Evolutionary conservation across 2,888 invertebrate genomes (phyloP).

Genomic region (Pycnomerus fuliginosus): DNA sequence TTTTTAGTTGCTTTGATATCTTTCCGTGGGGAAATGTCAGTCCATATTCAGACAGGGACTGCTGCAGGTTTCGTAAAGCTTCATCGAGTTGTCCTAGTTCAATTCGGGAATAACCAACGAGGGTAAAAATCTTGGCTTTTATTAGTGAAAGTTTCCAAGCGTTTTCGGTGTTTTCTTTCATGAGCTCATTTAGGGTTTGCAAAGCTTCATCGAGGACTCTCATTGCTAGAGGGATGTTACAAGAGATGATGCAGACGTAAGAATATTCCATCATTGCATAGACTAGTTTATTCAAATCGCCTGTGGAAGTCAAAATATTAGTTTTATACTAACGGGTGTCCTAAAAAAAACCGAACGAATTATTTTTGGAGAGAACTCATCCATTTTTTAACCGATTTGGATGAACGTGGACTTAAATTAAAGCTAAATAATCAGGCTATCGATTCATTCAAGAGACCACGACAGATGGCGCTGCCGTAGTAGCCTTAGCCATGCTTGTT

Average conservation of each 20-base stretch:
- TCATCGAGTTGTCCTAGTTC: constrained; percentile 50
- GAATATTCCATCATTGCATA: constrained; percentile 61
- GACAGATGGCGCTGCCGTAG: too few relatives aligned
- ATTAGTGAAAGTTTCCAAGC: constrained; percentile 48
- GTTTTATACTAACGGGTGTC: too few relatives aligned
- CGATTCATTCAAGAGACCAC: too few relatives aligned
- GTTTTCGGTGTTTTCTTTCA: constrained; percentile 38
- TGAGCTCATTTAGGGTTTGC: constrained; percentile 5
- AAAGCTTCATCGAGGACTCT: constrained; percentile 58
- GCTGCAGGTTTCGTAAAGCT: constrained; percentile 45
- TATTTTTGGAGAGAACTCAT: too few relatives aligned
- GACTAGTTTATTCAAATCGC: constrained; percentile 44
- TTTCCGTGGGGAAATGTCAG: constrained; percentile 47
- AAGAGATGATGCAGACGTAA: constrained; percentile 57
- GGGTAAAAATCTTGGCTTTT: constrained; percentile 51
- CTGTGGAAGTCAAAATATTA: too few relatives aligned
- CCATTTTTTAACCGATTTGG: too few relatives aligned
- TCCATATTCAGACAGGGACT: constrained; percentile 50
- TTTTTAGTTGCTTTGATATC: constrained; percentile 36
- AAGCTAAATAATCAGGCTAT: too few relatives aligned
- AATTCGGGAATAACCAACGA: constrained; percentile 51
- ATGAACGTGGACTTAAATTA: too few relatives aligned
- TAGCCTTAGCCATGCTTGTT: too few relatives aligned
- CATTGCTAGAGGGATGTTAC: constrained; percentile 60
- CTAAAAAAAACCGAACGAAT: too few relatives aligned